A percentile compares a stretch with the other conserved stretches of the same genome.
Evolutionary conservation across 2,888 invertebrate genomes (phyloP).

Genomic region (Epistrophella euchroma): DNA sequence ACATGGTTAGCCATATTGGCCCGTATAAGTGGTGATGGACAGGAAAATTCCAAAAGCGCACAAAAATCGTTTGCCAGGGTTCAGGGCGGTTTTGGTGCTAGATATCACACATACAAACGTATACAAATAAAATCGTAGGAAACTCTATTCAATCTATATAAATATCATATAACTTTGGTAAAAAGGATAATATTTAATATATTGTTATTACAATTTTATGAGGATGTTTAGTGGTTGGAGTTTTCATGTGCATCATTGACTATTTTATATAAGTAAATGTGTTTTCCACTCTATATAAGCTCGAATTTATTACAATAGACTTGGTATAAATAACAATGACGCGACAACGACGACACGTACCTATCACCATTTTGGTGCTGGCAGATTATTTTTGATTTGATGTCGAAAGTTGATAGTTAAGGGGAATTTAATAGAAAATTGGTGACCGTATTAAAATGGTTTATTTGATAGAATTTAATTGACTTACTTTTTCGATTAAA

Average conservation of each 20-base stretch:
- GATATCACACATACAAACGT: constrained; percentile 39
- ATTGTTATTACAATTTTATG: constrained; percentile 33
- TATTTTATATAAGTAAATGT: constrained; percentile 36
- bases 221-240: constrained; percentile 39
- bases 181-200: constrained; percentile 42
- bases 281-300: constrained; percentile 19
- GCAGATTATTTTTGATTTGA: constrained; percentile 22
- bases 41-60: constrained; percentile 26
- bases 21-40: constrained; percentile 34
- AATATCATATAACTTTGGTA: not conserved
- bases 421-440: not conserved
- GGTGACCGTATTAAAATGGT: not conserved
- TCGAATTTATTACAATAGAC: constrained; percentile 31
- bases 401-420: constrained; percentile 2
- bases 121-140: not conserved
- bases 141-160: too few relatives aligned
- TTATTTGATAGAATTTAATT: not conserved
- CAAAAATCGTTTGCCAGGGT: constrained; percentile 41
- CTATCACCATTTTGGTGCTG: not conserved
- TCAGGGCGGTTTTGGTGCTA: constrained; percentile 38
- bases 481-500: not conserved
- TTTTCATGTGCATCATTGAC: constrained; percentile 55
- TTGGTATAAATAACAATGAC: not conserved
- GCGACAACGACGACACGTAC: not conserved
- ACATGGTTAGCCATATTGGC: constrained; percentile 52